Evolutionary conservation across 2,888 invertebrate genomes (phyloP), one percentile per base, ranked within the genome.

Genomic region (Spisula solida): DNA sequence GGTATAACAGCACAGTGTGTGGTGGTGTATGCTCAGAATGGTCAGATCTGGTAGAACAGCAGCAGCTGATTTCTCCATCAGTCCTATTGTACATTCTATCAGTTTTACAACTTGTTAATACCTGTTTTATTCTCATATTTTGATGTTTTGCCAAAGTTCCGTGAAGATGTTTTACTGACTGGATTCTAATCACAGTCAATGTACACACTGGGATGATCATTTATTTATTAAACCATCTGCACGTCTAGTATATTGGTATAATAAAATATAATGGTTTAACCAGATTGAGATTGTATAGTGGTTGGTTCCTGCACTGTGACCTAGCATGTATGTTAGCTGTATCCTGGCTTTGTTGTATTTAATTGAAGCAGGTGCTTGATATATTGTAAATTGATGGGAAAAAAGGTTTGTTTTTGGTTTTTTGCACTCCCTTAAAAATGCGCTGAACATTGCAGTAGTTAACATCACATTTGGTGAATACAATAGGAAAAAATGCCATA

Each of bases 201-300:
- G 60, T 66, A 66, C 60, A 66, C 60, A 1, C 60, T 25, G 60
- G 60, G 60, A n/a, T 66, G 5, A 66, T 66, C 20, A 66, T 25
- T 66, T 66, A 66, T 66, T 66, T 66, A 66, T 66, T 66, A 25
- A 66, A 66, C 60, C 60, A 66, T n/a, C 60, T 66, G 60, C 25
- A 25, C 60, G 25, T 66, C 25, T 25, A 25, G 60, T 66, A 66
- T 66, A 66, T 66, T 66, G 60, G 25, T 66, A n/a, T 66, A 66
- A 25, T 66, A 66, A 25, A 66, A 25, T 66, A n/a, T 66, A 66
- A 66, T 66, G n/a, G 25, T 66, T 25, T 25, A 66, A 66, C 60
- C 60, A 66, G 60, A 66, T n/a, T 66, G 60, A 66, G 60, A 66
- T 25, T 66, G 60, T 66, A 66, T 25, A 25, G 12, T 66, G n/a